These are phyloP conservation scores for Dendrocincla fuliginosa DNA, from an alignment of 2,797 vertebrate species.

Conservation along the genomic window DNA sequence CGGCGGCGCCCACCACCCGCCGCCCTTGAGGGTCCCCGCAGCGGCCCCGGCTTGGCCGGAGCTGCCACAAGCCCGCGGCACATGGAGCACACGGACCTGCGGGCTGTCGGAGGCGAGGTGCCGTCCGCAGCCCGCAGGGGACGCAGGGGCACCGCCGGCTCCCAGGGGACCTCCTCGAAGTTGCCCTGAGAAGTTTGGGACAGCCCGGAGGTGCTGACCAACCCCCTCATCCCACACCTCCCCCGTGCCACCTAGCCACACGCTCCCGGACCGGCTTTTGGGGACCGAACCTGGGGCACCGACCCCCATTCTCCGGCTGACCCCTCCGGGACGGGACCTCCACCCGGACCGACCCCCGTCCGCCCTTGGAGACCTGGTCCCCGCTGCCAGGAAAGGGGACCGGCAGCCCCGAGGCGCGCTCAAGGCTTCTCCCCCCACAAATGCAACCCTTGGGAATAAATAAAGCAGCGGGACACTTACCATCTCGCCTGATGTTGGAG, in stretches of 20 bases:
- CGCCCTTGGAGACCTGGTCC: neutral
- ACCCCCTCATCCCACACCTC: neutral
- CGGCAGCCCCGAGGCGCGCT: neutral
- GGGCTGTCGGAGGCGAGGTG: too few relatives aligned
- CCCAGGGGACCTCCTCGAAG: neutral
- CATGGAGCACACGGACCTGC: neutral
- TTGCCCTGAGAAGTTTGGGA: neutral
- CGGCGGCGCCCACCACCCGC: neutral
- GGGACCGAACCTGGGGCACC: neutral
- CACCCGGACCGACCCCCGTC: too few relatives aligned
- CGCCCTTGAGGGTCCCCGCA: neutral
- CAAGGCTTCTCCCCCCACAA: neutral
- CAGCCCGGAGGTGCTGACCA: neutral
- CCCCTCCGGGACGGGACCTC: neutral
- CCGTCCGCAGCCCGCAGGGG: neutral
- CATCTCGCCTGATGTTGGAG: conserved; percentile 74
- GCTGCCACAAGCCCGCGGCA: neutral
- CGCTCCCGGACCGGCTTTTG: too few relatives aligned
- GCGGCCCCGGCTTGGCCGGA: too few relatives aligned
- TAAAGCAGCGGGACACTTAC: conserved; percentile 57
- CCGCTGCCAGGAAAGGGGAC: neutral
- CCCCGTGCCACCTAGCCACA: neutral
- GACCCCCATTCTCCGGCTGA: neutral
- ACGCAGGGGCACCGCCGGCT: neutral
- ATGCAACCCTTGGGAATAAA: neutral